These are phyloP conservation scores for Sebastes jordani DNA, from an alignment of 2,797 vertebrate species.

Conservation along the genomic window DNA sequence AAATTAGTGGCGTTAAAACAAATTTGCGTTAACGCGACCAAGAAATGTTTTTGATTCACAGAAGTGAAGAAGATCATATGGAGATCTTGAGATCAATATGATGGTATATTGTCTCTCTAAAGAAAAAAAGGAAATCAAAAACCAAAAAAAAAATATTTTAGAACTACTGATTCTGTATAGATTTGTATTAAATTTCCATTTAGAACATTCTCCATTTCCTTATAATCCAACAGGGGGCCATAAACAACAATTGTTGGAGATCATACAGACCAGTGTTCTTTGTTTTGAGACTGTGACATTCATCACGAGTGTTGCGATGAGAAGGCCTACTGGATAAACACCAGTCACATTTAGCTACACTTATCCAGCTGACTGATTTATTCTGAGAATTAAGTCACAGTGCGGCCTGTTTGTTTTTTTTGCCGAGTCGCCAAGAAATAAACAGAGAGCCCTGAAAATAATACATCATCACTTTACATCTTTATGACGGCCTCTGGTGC, in stretches of 20 bases:
- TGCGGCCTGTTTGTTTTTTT: constrained; percentile 48
- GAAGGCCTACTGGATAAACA: constrained; percentile 69
- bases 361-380: constrained; percentile 63
- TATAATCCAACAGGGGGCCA: constrained; percentile 52
- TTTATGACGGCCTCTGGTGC: constrained; percentile 29
- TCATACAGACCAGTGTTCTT: constrained; percentile 46
- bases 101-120: background rate
- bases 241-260: constrained; percentile 56
- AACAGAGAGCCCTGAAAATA: constrained; percentile 51
- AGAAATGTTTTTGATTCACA: background rate
- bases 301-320: constrained; percentile 51
- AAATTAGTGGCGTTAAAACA: too few relatives aligned
- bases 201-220: constrained; percentile 14
- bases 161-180: background rate
- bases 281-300: constrained; percentile 49
- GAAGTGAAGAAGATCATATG: background rate
- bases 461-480: constrained; percentile 31
- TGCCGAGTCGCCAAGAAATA: constrained; percentile 46
- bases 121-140: background rate
- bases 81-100: background rate
- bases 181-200: background rate
- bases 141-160: background rate
- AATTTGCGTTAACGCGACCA: background rate
- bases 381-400: constrained; percentile 57
- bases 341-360: constrained; percentile 39